Conservation (phyloP, 2,888 invertebrate genomes). For the Spialia ferax region DNA sequence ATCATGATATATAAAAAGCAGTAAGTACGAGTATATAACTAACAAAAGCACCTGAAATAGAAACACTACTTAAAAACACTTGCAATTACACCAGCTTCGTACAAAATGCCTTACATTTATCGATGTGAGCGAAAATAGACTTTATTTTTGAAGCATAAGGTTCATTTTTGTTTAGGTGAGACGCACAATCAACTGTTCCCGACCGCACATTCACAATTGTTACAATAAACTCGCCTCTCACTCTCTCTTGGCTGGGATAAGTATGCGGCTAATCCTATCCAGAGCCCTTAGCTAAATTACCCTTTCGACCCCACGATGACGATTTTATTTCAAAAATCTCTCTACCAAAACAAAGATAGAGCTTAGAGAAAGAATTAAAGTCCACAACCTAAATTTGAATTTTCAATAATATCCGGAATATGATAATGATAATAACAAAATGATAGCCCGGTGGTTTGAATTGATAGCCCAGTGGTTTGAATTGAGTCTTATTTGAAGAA, state of each 20-base stretch:
- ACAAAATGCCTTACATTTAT: neutral
- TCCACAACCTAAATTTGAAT: no score
- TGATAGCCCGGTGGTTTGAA: no score
- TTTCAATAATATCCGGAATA: no score
- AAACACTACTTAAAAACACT: slow-evolving; percentile 34
- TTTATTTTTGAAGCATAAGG: slow-evolving; percentile 9
- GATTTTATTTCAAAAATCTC: neutral
- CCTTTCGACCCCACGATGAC: slow-evolving; percentile 8
- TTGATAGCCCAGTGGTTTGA: no score
- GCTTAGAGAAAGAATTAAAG: no score
- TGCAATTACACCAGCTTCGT: slow-evolving; percentile 33
- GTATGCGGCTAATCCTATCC: slow-evolving; percentile 52
- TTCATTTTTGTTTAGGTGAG: slow-evolving; percentile 19
- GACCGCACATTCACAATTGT: slow-evolving; percentile 52
- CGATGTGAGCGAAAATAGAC: slow-evolving; percentile 4
- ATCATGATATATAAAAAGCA: neutral
- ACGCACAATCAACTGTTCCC: slow-evolving; percentile 34
- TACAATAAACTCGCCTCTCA: slow-evolving; percentile 55
- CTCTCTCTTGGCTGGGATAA: slow-evolving; percentile 51
- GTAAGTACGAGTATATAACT: neutral
- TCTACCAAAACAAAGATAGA: neutral
- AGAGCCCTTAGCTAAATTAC: slow-evolving; percentile 28
- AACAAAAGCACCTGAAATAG: slow-evolving; percentile 25
- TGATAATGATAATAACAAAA: no score
- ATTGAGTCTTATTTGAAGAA: no score